Evolutionary conservation across 2,797 vertebrate genomes (phyloP), one percentile per base, ranked within the genome.

Genomic region (Argya squamiceps): DNA sequence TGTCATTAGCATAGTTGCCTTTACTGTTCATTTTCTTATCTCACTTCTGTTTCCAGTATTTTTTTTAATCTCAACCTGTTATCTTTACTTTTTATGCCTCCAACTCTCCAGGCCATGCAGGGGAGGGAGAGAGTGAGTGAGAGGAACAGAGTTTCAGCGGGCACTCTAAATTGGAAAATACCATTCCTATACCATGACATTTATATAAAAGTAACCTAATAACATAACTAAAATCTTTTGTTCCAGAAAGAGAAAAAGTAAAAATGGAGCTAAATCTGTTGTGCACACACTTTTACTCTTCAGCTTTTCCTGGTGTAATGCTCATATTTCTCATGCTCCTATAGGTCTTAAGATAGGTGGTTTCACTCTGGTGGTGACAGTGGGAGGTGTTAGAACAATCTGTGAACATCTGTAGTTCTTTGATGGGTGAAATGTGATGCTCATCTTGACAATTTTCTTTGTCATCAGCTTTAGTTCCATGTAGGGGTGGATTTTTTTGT

Each of bases 81-180:
- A 36, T 27, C 32, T 56, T 63, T 27, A 20, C 5, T 43, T 64
- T 78, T 58, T n/a, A 30, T 58, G 32, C 19, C 43, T 64, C 15
- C 27, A 11, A 1, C 30, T 47, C 22, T n/a, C 12, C 65, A n/a
- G 43, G 24, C 32, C 32, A 32, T 0, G 0, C 43, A 63, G 10
- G 22, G 8, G 18, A 70, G 10, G 32, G 26, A 27, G 18, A 22
- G 15, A 43, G 15, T 23, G 32, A 52, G 37, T 5, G 30, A 49
- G 21, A 39, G 18, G 10, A 36, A 8, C 23, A n/a, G 2, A 49
- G 12, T 56, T 70, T 70, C 43, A 70, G 22, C 20, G 10, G 12
- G 36, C 41, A 6, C 5, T 43, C 17, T 29, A 37, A 56, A 32
- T 3, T 55, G 24, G 41, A 73, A 27, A 63, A 47, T 47, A 29